Base-by-base conservation (phyloP, 2,888 invertebrate genomes). In the Calliscelio sp. region DNA sequence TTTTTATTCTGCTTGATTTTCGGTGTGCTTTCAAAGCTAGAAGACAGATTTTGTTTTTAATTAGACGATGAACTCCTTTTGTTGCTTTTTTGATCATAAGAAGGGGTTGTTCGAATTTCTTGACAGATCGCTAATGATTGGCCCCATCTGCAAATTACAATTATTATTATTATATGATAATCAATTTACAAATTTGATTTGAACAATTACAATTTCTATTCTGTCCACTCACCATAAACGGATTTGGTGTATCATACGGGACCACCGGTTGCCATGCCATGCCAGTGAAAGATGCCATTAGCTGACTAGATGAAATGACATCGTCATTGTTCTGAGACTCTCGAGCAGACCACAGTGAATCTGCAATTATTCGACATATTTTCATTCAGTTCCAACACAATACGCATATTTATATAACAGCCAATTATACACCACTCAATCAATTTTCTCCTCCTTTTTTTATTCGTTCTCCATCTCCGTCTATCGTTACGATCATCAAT, bases 81-180 rank as follows among this genome's bases (percentile, higher is more conserved):
- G 88, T 89, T 89, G 87, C 90, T 90, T 89, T 90, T 92, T 92
- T 89, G 85, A 92, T 94, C 94, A 95, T 94, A 95, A 94, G 92
- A 95, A 95, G 51, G 95, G 95, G 90, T 95, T 95, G 92, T 94
- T 95, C 81, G 94, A 94, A 91, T 94, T 94, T 87, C 93, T 91
- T 73, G 92, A 89, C 86, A 91, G 88, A 87, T 91, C 91, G 84
- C 90, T 91, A 79, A 92, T 88, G 44, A 92, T 91, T 20, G 92
- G 90, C 75, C 92, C 91, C 86, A 93, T 92, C 93, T 93, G 81
- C 18, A 79, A 83, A 46, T n/a, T 63, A 55, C 16, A 78, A 5
- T 41, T 61, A 38, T n/a, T n/a, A 49, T 73, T 16, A 8, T 32
- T 20, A 65, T 18, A 5, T 24, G 11, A 24, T 20, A 24, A 1